Evolutionary conservation across 2,888 invertebrate genomes (phyloP).

Genomic region (Drosophila formosana): DNA sequence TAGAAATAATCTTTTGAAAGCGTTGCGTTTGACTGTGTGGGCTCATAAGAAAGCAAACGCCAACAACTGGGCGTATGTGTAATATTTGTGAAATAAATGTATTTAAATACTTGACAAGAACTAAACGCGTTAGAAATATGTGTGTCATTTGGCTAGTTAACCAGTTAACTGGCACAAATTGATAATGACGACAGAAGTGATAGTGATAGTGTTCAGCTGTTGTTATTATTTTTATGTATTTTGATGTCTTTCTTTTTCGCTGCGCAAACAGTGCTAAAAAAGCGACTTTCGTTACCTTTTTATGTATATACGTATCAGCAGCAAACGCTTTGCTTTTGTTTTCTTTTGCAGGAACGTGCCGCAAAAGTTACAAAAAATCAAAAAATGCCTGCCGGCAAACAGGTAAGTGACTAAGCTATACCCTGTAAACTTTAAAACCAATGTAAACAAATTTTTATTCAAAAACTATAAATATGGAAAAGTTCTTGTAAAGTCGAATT

Average conservation of each 20-base stretch:
- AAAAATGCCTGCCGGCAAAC: background rate
- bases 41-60: conserved; percentile 2
- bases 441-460: no score
- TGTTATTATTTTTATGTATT: conserved; percentile 45
- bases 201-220: conserved; percentile 59
- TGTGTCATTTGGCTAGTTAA: conserved; percentile 45
- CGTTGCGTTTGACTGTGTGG: conserved; percentile 21
- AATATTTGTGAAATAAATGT: conserved; percentile 22
- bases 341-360: conserved; percentile 60
- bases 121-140: conserved; percentile 18
- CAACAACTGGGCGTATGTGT: conserved; percentile 38
- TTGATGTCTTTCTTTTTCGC: conserved; percentile 36
- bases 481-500: background rate
- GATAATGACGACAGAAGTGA: conserved; percentile 54
- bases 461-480: no score
- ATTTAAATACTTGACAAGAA: conserved; percentile 22
- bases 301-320: conserved; percentile 13
- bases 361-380: conserved; percentile 23
- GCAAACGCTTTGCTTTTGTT: conserved; percentile 50
- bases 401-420: background rate
- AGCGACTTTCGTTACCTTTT: conserved; percentile 59
- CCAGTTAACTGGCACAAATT: conserved; percentile 30
- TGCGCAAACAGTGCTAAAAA: conserved; percentile 43
- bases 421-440: background rate
- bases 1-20: conserved; percentile 34